These are phyloP conservation scores for Egretta garzetta DNA, from an alignment of 2,113 vertebrate species.

Conservation along the genomic window DNA sequence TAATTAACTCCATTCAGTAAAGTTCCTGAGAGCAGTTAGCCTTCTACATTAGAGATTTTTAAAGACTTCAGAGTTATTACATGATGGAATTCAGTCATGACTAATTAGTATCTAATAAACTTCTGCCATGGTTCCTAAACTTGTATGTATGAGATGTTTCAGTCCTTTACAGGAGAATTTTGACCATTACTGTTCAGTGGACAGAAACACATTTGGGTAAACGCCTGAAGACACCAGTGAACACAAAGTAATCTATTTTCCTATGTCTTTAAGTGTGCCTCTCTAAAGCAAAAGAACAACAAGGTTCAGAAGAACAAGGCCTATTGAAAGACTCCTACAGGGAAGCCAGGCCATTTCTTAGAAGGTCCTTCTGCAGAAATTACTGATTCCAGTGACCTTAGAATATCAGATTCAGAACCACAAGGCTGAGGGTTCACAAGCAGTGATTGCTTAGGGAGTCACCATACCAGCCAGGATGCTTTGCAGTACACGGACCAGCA, in stretches of 20 bases:
- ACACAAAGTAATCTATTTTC: neutral
- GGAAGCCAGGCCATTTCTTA: neutral
- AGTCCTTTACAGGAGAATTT: neutral
- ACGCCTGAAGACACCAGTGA: neutral
- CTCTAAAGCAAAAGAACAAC: neutral
- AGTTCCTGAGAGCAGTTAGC: neutral
- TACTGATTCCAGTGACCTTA: neutral
- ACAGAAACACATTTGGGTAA: neutral
- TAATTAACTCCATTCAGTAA: neutral
- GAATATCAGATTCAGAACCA: neutral
- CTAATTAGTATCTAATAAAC: neutral
- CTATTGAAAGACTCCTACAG: neutral
- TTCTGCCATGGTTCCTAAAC: neutral
- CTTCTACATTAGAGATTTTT: neutral
- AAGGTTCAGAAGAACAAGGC: neutral
- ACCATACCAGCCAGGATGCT: neutral
- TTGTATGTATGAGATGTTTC: neutral
- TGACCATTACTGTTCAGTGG: neutral
- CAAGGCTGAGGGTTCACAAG: rapidly evolving
- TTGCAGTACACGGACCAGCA: rapidly evolving
- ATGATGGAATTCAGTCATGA: neutral
- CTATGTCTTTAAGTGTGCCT: neutral
- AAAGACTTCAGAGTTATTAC: neutral
- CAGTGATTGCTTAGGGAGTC: neutral
- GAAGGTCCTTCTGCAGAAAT: neutral